Evolutionary conservation across 2,113 vertebrate species (phyloP).

Genomic region (Brachyhypopomus occidentalis): DNA sequence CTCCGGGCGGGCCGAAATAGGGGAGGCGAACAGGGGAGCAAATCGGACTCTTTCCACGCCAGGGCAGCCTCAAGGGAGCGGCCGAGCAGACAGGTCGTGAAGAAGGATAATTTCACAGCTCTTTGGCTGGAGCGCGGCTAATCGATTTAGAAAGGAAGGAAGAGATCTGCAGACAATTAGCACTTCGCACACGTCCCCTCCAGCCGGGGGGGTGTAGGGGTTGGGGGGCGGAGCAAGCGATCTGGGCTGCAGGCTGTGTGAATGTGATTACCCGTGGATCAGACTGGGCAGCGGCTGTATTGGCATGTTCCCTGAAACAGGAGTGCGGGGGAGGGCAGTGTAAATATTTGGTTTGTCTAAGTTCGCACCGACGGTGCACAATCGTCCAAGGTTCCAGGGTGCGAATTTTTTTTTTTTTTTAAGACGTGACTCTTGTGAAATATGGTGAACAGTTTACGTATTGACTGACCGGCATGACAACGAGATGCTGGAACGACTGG

Average conservation of each 20-base stretch:
- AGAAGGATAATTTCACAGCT: conserved; percentile 45
- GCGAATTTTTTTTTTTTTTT: conserved; percentile 11
- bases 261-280: conserved; percentile 21
- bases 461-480: background rate
- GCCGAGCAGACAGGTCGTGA: conserved; percentile 31
- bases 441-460: background rate
- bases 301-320: background rate
- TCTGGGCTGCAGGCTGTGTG: conserved; percentile 15
- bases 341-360: conserved; percentile 11
- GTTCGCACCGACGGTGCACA: background rate
- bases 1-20: background rate
- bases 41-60: background rate
- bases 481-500: conserved; percentile 15
- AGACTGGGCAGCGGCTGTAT: background rate
- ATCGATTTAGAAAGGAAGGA: conserved; percentile 51
- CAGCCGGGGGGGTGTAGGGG: conserved; percentile 1
- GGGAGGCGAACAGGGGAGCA: background rate
- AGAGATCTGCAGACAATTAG: conserved; percentile 50
- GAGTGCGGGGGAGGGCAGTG: background rate
- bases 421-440: background rate
- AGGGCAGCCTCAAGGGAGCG: background rate
- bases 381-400: background rate
- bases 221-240: background rate
- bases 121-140: conserved; percentile 41
- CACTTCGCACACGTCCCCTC: conserved; percentile 38